Percentiles rank a stretch among this genome's conserved stretches.
These are phyloP conservation scores for Limenitis camilla DNA, from an alignment of 2,888 invertebrate species.

Conservation along the genomic window DNA sequence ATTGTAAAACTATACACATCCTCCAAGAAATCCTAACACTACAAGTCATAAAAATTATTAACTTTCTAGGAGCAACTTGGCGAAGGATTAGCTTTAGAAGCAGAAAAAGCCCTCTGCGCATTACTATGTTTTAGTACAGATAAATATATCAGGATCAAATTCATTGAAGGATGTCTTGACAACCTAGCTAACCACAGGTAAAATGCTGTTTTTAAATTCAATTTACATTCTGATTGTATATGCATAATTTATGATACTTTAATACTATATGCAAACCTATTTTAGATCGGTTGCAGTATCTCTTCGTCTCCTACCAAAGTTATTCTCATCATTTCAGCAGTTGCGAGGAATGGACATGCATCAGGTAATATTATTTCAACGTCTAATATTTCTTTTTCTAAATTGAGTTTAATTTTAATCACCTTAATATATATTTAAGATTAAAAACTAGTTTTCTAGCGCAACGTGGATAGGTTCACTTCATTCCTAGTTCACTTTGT, in stretches of 20 bases:
- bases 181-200: constrained; percentile 89
- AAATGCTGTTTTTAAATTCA: constrained; percentile 18
- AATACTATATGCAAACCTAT: background rate
- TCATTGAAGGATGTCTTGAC: constrained; percentile 94
- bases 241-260: background rate
- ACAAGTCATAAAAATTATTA: background rate
- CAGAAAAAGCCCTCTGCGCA: constrained; percentile 93
- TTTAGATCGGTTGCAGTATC: constrained; percentile 90
- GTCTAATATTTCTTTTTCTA: background rate
- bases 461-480: no score
- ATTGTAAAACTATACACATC: no score
- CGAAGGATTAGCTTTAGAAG: constrained; percentile 93
- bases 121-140: constrained; percentile 93
- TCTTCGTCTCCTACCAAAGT: constrained; percentile 88
- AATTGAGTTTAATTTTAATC: background rate
- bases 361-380: constrained; percentile 62
- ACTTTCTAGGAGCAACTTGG: constrained; percentile 82
- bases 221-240: constrained; percentile 8
- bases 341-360: constrained; percentile 90
- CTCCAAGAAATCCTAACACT: no score
- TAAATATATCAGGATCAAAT: constrained; percentile 91
- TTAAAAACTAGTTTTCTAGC: no score
- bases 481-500: no score
- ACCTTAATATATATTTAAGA: no score
- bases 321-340: constrained; percentile 93